A percentile compares a stretch with the other conserved stretches of the same genome.
Evolutionary conservation across 2,888 invertebrate genomes (phyloP).

Genomic region (Lypha dubia): DNA sequence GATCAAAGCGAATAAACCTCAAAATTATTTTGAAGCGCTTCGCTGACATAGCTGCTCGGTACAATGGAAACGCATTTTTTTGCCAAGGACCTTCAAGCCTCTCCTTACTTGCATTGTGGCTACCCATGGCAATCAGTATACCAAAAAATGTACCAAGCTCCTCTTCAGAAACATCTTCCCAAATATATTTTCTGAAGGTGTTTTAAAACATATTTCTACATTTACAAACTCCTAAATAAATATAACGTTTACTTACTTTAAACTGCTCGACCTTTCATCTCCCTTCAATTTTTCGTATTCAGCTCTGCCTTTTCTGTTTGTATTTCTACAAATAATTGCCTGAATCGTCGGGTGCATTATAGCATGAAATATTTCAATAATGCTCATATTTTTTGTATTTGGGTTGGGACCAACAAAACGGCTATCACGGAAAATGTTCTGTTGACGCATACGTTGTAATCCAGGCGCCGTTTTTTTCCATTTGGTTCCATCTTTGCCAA

Average conservation of each 20-base stretch:
- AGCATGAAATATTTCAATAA: too few relatives aligned
- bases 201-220: neutral
- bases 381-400: constrained; percentile 7
- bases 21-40: neutral
- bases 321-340: too few relatives aligned
- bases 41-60: too few relatives aligned
- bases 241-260: neutral
- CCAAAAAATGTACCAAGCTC: constrained; percentile 5
- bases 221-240: neutral
- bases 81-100: too few relatives aligned
- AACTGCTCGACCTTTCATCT: too few relatives aligned
- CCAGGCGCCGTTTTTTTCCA: neutral
- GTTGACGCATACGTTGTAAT: neutral
- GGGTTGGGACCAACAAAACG: constrained; percentile 14
- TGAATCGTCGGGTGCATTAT: too few relatives aligned
- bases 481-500: neutral
- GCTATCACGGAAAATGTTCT: constrained; percentile 14
- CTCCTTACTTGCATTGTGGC: neutral
- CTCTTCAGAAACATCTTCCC: constrained; percentile 5
- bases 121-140: neutral
- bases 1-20: neutral
- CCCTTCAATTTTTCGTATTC: too few relatives aligned
- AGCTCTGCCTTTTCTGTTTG: too few relatives aligned
- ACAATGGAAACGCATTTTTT: too few relatives aligned
- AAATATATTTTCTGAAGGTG: neutral